Base-by-base conservation (phyloP, 2,888 invertebrate genomes). In the Cyrtodaria siliqua region DNA sequence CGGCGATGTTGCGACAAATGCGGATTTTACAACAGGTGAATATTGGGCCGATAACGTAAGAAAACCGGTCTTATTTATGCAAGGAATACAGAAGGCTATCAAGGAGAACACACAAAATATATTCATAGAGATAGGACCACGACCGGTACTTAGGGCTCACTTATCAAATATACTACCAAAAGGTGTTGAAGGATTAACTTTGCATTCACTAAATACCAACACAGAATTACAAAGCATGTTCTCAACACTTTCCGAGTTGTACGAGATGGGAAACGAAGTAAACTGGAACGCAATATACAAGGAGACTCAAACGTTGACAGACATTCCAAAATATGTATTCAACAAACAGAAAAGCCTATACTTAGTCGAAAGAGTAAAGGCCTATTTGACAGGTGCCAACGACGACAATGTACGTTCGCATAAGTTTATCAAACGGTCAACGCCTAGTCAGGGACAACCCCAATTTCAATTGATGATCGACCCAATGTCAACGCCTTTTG, bases 31-130 rank as follows among this genome's bases (percentile, higher is more conserved):
- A 26, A 76, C 75, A 12, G 60, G 77, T 8, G 40, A 67, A 2
- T 89, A 89, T 59, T 89, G 89, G 89, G 71, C 73, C 12, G 50
- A 62, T 33, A 89, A 88, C 62, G 77, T 87, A 29, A 53, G 82
- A 23, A 24, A 84, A 38, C 82, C 86, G n/a, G 88, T 88, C 0
- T 44, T 61, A 2, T 86, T 88, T 52, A 56, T 68, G 26, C 69
- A 87, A 53, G 84, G 79, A 0, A 72, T 86, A 26, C 3, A 38
- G n/a, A 9, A 4, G 4, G 27, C 61, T 16, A 8, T n/a, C 1
- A 40, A 63, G 3, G 24, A 24, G 1, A 42, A 44, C 16, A n/a
- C 29, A 1, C 38, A 26, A 18, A 70, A 62, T 29, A 38, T 75
- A 6, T 53, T 67, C 29, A 67, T 79, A 16, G 33, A 33, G 33